phyloP scores from a whole-genome alignment of 2,888 invertebrate genomes.

The Elmis aenea region DNA sequence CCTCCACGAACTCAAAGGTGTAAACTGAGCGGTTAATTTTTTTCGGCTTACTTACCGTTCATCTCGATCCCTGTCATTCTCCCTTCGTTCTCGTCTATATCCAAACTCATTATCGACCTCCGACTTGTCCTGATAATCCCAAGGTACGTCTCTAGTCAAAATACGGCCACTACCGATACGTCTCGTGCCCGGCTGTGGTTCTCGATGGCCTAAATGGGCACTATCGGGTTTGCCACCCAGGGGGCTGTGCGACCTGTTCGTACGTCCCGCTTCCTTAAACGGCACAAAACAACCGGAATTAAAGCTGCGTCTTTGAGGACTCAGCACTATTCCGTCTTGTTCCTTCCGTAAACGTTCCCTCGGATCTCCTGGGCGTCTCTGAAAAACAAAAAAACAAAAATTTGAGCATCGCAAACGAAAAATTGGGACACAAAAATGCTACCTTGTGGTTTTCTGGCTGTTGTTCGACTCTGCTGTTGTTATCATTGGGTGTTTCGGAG shows the following conservation, averaged over 20 bases:
- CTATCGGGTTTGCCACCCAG: conserved; percentile 21
- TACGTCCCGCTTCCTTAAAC: conserved; percentile 41
- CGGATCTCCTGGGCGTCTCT: conserved; percentile 60
- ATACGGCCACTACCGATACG: conserved; percentile 86
- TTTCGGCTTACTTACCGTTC: conserved; percentile 22
- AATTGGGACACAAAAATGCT: too few species aligned
- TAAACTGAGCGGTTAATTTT: too few species aligned
- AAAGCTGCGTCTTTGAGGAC: conserved; percentile 81
- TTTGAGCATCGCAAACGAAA: too few species aligned
- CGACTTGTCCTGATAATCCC: conserved; percentile 46
- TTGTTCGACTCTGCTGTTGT: conserved; percentile 53
- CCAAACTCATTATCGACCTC: conserved; percentile 28
- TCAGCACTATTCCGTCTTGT: conserved; percentile 77
- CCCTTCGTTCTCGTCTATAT: conserved; percentile 28
- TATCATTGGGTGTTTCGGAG: conserved; percentile 59
- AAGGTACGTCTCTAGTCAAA: conserved; percentile 46
- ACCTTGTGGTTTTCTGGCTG: conserved; percentile 56
- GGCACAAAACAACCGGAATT: conserved; percentile 82
- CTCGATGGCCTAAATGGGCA: conserved; percentile 35
- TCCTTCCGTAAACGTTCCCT: conserved; percentile 76
- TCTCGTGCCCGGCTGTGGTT: conserved; percentile 43
- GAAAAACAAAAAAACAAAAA: too few species aligned
- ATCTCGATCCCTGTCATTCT: conserved; percentile 28
- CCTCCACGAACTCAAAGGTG: too few species aligned
- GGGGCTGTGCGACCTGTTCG: conserved; percentile 34